Evolutionary conservation across 2,888 invertebrate genomes (phyloP).

Genomic region (Archips crataeganus): DNA sequence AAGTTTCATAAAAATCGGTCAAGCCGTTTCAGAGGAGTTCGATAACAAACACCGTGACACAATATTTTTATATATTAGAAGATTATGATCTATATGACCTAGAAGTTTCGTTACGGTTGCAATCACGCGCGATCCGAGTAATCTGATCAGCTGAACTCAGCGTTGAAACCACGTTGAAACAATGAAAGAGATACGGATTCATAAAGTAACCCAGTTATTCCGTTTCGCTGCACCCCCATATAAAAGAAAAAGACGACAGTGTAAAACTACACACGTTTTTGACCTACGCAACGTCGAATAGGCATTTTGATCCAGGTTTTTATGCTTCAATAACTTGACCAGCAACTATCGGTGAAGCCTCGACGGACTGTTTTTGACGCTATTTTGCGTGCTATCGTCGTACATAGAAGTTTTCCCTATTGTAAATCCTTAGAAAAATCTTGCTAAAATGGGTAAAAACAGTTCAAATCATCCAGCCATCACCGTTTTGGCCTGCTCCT

Average conservation of each 20-base stretch:
- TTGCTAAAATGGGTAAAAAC: too few species aligned
- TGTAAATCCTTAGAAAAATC: too few species aligned
- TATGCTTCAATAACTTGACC: constrained; percentile 41
- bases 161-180: constrained; percentile 32
- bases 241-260: constrained; percentile 16
- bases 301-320: constrained; percentile 27
- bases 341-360: constrained; percentile 32
- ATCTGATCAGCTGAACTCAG: constrained; percentile 17
- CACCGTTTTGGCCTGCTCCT: too few species aligned
- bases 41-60: too few species aligned
- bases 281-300: constrained; percentile 3
- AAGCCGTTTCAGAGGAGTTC: too few species aligned
- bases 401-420: background rate
- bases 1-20: too few species aligned
- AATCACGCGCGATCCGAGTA: constrained; percentile 11
- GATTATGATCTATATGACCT: background rate
- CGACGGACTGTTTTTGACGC: constrained; percentile 26
- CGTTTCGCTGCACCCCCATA: constrained; percentile 20
- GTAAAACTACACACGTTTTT: constrained; percentile 25
- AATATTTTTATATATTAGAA: too few species aligned
- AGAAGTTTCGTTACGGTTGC: constrained; percentile 2
- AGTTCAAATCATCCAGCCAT: too few species aligned
- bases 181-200: constrained; percentile 17
- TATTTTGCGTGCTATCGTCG: background rate
- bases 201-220: constrained; percentile 17